phyloP scores from a whole-genome alignment of 2,113 vertebrate genomes.

The Nycticebus coucang region DNA sequence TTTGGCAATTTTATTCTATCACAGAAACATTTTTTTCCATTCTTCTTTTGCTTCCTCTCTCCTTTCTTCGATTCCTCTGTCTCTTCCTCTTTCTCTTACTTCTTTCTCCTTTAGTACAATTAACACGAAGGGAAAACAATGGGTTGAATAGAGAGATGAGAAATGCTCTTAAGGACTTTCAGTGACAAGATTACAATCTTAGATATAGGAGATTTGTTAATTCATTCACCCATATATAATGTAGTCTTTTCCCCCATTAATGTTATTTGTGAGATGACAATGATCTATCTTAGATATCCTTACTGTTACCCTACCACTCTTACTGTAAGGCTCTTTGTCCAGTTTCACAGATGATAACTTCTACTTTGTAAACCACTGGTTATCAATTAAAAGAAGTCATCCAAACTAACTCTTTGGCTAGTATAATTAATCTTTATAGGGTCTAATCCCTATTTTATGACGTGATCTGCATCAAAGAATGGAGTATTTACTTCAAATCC shows the following conservation, averaged over 20 bases:
- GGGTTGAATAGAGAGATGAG: not conserved
- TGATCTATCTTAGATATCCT: constrained; percentile 18
- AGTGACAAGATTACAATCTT: not conserved
- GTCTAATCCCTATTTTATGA: constrained; percentile 53
- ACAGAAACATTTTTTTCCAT: not conserved
- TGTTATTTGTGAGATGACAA: not conserved
- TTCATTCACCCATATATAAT: not conserved
- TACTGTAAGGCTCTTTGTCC: constrained; percentile 39
- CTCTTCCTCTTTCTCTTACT: not conserved
- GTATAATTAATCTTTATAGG: constrained; percentile 61
- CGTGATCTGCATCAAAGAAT: constrained; percentile 41
- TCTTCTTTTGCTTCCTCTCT: not conserved
- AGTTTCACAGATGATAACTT: constrained; percentile 63
- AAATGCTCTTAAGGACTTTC: constrained; percentile 18
- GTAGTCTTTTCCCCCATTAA: not conserved
- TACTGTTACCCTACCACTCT: not conserved
- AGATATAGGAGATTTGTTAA: not conserved
- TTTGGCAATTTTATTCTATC: not conserved
- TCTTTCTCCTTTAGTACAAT: not conserved
- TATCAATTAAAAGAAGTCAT: constrained; percentile 62
- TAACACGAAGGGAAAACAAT: not conserved
- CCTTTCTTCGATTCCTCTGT: not conserved
- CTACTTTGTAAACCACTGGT: constrained; percentile 58
- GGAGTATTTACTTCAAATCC: constrained; percentile 29
- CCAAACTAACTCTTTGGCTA: constrained; percentile 61